Conservation (phyloP, 2,113 vertebrate species). For the Antechinus flavipes region DNA sequence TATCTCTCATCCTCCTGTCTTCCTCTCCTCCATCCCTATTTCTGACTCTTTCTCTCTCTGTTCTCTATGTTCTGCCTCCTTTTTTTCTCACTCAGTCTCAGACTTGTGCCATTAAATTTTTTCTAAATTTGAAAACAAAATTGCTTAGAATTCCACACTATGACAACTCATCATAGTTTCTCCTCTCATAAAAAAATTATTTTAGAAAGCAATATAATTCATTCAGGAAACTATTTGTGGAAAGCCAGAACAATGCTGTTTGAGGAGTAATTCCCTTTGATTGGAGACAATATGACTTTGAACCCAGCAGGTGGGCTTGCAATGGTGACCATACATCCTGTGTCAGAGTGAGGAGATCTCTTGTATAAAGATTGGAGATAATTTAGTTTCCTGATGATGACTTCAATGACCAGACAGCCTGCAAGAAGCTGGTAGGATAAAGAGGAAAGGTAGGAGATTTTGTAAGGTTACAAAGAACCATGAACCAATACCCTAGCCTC, state of each 20-base stretch:
- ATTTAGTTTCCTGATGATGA: neutral
- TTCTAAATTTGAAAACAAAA: neutral
- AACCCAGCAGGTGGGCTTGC: neutral
- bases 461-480: neutral
- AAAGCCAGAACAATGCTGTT: constrained; percentile 1
- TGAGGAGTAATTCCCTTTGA: neutral
- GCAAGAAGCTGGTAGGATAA: neutral
- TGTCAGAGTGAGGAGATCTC: neutral
- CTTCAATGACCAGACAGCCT: neutral
- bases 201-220: neutral
- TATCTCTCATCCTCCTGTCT: neutral
- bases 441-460: neutral
- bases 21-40: neutral
- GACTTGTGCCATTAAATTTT: neutral
- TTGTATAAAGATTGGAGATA: neutral
- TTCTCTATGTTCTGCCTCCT: neutral
- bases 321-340: neutral
- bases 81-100: neutral
- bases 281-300: neutral
- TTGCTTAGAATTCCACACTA: too few relatives aligned
- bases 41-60: neutral
- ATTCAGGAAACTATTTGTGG: neutral
- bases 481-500: neutral
- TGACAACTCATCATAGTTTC: neutral
- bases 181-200: neutral